Evolutionary conservation across 1,140 invertebrate species (phyloP).

Genomic region (Stegodyphus dumicola): DNA sequence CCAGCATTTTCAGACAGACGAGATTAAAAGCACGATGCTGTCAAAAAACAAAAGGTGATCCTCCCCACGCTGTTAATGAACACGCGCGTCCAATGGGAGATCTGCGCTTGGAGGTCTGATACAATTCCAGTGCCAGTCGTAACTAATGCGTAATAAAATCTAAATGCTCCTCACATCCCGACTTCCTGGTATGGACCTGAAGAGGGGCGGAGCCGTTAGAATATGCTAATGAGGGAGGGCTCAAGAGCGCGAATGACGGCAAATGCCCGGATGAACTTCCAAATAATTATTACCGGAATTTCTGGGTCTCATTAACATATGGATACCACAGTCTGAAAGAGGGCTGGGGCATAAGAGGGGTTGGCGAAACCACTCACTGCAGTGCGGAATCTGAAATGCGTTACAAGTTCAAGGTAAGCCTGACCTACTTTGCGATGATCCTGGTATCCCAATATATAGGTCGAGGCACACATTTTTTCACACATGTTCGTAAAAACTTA

Average conservation of each 20-base stretch:
- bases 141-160: constrained; percentile 6
- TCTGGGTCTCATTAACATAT: constrained; percentile 49
- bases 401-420: constrained; percentile 50
- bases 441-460: constrained; percentile 15
- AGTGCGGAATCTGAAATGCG: not conserved
- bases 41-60: too few species aligned
- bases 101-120: too few species aligned
- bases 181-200: constrained; percentile 24
- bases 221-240: constrained; percentile 51
- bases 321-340: not conserved
- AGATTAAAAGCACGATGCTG: too few species aligned
- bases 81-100: not conserved
- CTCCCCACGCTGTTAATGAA: not conserved
- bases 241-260: not conserved
- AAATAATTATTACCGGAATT: constrained; percentile 56
- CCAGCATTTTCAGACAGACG: too few species aligned
- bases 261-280: constrained; percentile 26
- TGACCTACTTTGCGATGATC: constrained; percentile 14
- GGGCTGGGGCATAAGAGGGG: not conserved
- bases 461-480: not conserved
- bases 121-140: too few species aligned
- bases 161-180: constrained; percentile 8
- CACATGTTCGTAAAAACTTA: not conserved
- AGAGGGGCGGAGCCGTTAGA: constrained; percentile 18
- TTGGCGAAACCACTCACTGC: not conserved